Percentiles rank a stretch among this genome's conserved stretches.
phyloP scores from a whole-genome alignment of 2,113 vertebrate genomes.

The Ornithorhynchus anatinus region DNA sequence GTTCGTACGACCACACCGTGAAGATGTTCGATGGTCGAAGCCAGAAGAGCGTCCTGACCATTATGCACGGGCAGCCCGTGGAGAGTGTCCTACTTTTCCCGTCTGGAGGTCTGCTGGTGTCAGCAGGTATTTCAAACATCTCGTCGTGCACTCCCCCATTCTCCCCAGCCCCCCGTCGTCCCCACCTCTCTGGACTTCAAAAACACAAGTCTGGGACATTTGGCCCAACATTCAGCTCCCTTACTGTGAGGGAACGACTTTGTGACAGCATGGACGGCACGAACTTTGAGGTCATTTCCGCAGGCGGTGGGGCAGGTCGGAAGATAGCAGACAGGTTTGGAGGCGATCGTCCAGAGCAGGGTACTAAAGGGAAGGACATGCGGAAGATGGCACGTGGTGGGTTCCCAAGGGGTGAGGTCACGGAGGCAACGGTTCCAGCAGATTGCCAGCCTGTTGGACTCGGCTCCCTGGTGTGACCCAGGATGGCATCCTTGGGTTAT shows the following conservation, averaged over 20 bases:
- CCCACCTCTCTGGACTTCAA: no score
- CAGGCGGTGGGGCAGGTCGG: not conserved
- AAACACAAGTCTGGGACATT: no score
- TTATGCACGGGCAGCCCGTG: constrained; percentile 94
- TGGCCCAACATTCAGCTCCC: no score
- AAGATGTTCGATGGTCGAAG: constrained; percentile 90
- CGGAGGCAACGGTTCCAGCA: no score
- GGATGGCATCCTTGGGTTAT: no score
- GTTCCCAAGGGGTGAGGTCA: no score
- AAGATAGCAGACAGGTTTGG: not conserved
- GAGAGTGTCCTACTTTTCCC: constrained; percentile 95
- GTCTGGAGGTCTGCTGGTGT: constrained; percentile 91
- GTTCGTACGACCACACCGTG: constrained; percentile 95
- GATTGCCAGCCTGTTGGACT: no score
- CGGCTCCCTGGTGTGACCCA: no score
- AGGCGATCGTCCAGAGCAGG: no score
- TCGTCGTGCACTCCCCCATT: not conserved
- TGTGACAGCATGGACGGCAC: not conserved
- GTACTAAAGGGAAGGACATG: no score
- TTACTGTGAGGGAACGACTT: not conserved
- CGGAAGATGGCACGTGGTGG: no score
- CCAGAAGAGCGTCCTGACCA: constrained; percentile 84
- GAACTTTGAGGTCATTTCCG: not conserved
- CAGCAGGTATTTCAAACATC: constrained; percentile 80
- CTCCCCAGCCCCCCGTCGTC: no score